phyloP scores from a whole-genome alignment of 2,888 invertebrate species.

The Stegophylla sp. region DNA sequence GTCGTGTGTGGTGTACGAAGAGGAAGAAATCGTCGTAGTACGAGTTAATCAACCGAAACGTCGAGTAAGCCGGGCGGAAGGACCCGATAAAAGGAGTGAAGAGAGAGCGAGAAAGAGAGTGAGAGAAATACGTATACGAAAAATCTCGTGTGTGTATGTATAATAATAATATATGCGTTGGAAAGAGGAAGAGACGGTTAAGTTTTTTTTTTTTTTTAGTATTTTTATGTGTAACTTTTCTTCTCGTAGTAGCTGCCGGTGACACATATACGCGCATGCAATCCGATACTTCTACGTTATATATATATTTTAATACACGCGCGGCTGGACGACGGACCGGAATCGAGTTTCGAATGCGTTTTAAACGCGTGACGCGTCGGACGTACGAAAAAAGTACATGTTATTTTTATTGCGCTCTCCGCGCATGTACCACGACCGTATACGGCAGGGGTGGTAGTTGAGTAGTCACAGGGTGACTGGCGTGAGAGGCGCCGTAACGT shows the following conservation, averaged over 20 bases:
- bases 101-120: not conserved
- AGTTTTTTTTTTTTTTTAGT: slow-evolving; percentile 32
- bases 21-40: not conserved
- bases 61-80: slow-evolving; percentile 50
- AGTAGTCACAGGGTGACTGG: no score
- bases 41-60: slow-evolving; percentile 55
- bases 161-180: not conserved
- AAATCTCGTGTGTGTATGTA: not conserved
- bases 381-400: no score
- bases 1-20: not conserved
- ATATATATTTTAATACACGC: not conserved
- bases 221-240: slow-evolving; percentile 7
- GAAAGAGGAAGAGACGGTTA: slow-evolving; percentile 5
- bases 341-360: slow-evolving; percentile 38
- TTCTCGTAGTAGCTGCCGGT: not conserved
- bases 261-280: slow-evolving; percentile 19
- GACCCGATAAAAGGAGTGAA: slow-evolving; percentile 31
- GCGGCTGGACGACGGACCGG: not conserved
- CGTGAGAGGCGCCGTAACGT: no score
- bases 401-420: not conserved
- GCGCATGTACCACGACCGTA: no score
- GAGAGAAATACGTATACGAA: not conserved
- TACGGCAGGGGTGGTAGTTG: no score
- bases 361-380: not conserved
- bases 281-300: slow-evolving; percentile 21